phyloP scores from a whole-genome alignment of 2,888 invertebrate species.

The Scelioninae gen. 2 region DNA sequence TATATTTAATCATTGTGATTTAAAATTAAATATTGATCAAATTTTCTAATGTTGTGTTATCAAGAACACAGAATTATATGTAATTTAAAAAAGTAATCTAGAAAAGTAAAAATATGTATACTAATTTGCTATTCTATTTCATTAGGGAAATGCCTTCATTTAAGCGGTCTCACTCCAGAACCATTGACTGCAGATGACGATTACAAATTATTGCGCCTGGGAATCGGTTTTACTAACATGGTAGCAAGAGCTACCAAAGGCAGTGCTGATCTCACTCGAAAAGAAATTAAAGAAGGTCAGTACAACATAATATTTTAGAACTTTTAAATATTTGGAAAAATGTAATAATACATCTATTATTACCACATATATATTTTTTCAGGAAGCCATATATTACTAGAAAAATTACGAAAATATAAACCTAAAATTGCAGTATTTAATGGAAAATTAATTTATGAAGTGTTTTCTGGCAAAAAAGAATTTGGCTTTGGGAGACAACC shows the following conservation, averaged over 20 bases:
- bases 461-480: slow-evolving; percentile 97
- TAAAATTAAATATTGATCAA: too few species aligned
- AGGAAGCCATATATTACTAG: slow-evolving; percentile 88
- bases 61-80: too few species aligned
- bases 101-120: too few species aligned
- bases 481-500: slow-evolving; percentile 98
- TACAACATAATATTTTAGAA: neutral
- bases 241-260: slow-evolving; percentile 96
- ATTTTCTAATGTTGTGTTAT: too few species aligned
- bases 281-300: slow-evolving; percentile 92
- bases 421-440: slow-evolving; percentile 98
- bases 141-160: slow-evolving; percentile 93
- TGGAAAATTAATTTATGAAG: slow-evolving; percentile 99
- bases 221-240: slow-evolving; percentile 99
- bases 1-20: too few species aligned
- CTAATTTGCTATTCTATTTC: slow-evolving; percentile 17
- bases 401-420: slow-evolving; percentile 92
- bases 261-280: slow-evolving; percentile 94
- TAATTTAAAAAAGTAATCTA: too few species aligned
- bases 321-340: too few species aligned
- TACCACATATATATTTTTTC: slow-evolving; percentile 63
- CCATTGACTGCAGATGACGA: slow-evolving; percentile 98
- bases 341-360: too few species aligned
- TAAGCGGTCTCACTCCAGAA: slow-evolving; percentile 94
- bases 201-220: slow-evolving; percentile 92